A percentile compares a stretch with the other conserved stretches of the same genome.
Conservation (phyloP, 2,888 invertebrate genomes). For the Seira ritae region DNA sequence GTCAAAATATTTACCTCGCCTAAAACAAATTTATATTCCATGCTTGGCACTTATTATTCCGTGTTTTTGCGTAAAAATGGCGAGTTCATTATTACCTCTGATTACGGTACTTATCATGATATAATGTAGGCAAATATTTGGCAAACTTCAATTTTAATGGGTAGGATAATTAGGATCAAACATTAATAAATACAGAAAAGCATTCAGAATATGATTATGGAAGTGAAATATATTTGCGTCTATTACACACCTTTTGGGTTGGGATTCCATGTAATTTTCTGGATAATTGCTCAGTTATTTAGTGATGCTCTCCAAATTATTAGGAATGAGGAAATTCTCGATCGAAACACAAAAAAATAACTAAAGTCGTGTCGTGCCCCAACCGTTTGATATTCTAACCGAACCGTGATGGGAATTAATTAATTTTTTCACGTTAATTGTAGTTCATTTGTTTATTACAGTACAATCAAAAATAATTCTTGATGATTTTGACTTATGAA, state of each 20-base stretch:
- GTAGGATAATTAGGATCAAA: not conserved
- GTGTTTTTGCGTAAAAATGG: not conserved
- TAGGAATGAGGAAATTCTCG: too few relatives aligned
- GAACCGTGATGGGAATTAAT: too few relatives aligned
- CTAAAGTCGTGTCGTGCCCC: too few relatives aligned
- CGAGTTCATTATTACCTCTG: not conserved
- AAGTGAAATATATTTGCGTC: too few relatives aligned
- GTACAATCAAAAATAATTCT: not conserved
- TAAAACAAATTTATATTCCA: not conserved
- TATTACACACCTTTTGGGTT: too few relatives aligned
- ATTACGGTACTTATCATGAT: not conserved
- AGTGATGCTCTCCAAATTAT: too few relatives aligned
- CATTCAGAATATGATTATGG: too few relatives aligned
- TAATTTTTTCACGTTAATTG: too few relatives aligned
- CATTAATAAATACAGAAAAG: not conserved
- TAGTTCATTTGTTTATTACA: too few relatives aligned
- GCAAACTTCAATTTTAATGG: not conserved
- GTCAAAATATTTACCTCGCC: conserved; percentile 15
- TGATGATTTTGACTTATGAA: not conserved
- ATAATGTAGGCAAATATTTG: not conserved
- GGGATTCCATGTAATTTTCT: not conserved
- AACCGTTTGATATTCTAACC: too few relatives aligned
- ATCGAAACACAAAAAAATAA: too few relatives aligned
- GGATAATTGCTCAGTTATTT: not conserved
- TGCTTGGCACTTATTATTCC: not conserved